A percentile compares a stretch with the other conserved stretches of the same genome.
Evolutionary conservation across 2,888 invertebrate genomes (phyloP).

Genomic region (Chymomyza caudatula): DNA sequence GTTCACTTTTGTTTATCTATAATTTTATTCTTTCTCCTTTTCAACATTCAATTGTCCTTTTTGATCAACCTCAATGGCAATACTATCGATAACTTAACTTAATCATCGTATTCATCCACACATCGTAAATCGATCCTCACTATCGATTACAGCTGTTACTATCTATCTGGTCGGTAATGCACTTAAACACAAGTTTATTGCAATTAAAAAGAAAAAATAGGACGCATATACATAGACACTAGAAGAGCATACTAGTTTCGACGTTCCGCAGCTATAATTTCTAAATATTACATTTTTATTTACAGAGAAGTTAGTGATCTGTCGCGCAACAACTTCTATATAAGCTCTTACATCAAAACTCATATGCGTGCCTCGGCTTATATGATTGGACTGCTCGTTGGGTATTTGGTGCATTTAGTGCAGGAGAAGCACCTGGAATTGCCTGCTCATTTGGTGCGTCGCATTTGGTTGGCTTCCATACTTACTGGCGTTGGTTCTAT

Average conservation of each 20-base stretch:
- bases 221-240: too few species aligned
- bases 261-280: background rate
- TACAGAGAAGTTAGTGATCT: constrained; percentile 84
- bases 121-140: too few species aligned
- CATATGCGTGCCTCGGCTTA: constrained; percentile 87
- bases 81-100: too few species aligned
- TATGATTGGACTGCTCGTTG: constrained; percentile 83
- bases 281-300: constrained; percentile 40
- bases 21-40: too few species aligned
- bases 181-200: too few species aligned
- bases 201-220: too few species aligned
- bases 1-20: too few species aligned
- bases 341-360: constrained; percentile 84
- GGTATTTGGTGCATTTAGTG: constrained; percentile 83
- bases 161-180: too few species aligned
- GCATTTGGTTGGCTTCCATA: constrained; percentile 58
- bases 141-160: too few species aligned
- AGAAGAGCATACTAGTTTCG: background rate
- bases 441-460: constrained; percentile 74
- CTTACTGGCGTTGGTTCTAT: constrained; percentile 80
- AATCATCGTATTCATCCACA: too few species aligned
- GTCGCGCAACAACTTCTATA: constrained; percentile 82
- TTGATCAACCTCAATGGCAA: too few species aligned
- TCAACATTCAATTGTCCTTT: too few species aligned
- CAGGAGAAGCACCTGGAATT: constrained; percentile 80